Conservation (phyloP, 1,140 invertebrate species). For the Plodia interpunctella region DNA sequence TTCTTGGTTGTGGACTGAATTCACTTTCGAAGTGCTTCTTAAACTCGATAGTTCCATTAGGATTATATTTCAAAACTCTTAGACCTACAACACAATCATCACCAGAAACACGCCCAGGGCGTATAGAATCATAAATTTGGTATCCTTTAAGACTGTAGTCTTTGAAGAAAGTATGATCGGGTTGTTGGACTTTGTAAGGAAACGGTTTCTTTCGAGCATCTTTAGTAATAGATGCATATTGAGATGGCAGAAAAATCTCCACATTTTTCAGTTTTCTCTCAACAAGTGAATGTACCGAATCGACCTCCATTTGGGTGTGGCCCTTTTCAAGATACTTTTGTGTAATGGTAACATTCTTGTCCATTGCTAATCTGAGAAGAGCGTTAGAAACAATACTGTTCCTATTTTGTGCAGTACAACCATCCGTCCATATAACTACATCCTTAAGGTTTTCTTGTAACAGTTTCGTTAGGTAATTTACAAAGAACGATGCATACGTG, state of each 20-base stretch:
- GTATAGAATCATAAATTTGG: slow-evolving; percentile 17
- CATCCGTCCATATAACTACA: no score
- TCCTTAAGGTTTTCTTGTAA: no score
- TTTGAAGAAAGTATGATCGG: slow-evolving; percentile 16
- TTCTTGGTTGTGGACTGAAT: slow-evolving; percentile 16
- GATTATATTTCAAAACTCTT: slow-evolving; percentile 17
- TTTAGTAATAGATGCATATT: slow-evolving; percentile 11
- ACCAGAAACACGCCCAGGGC: slow-evolving; percentile 9
- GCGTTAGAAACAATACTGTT: no score
- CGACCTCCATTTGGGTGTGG: no score
- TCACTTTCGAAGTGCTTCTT: slow-evolving; percentile 15
- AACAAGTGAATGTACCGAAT: no score
- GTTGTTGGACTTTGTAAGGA: slow-evolving; percentile 10
- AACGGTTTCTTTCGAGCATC: not conserved
- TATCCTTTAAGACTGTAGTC: slow-evolving; percentile 12
- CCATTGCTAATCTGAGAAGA: no score
- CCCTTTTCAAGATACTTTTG: no score
- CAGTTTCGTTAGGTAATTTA: no score
- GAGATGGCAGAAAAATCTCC: slow-evolving; percentile 9
- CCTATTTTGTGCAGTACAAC: no score
- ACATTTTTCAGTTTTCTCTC: not conserved
- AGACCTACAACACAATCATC: slow-evolving; percentile 15
- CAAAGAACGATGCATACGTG: no score
- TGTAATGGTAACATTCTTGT: no score
- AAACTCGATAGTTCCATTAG: slow-evolving; percentile 23